A percentile compares a stretch with the other conserved stretches of the same genome.
Conservation (phyloP, 2,113 vertebrate genomes). For the Meles meles region DNA sequence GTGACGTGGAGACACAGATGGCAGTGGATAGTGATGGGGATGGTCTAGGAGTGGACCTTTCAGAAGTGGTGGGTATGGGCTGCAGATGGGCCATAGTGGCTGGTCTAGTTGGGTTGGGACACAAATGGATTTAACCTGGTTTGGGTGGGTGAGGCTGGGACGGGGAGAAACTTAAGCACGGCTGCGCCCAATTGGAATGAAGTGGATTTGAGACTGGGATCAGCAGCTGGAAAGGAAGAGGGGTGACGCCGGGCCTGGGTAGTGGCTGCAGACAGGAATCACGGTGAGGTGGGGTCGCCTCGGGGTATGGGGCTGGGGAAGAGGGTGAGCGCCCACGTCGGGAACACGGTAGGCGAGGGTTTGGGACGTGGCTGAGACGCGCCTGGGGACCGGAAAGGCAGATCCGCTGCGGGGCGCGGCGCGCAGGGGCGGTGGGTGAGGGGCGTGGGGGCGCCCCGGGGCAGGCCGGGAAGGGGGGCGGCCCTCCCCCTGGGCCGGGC, state of each 20-base stretch:
- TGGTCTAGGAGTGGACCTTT: not conserved
- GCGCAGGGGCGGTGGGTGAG: not conserved
- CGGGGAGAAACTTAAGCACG: not conserved
- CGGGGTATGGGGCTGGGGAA: not conserved
- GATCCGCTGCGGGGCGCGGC: not conserved
- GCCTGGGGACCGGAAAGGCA: no score
- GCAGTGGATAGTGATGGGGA: not conserved
- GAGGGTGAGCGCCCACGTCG: not conserved
- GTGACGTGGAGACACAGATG: not conserved
- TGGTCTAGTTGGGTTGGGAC: not conserved
- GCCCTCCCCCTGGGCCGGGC: conserved; percentile 51
- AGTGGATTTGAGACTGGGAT: not conserved
- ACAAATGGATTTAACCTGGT: not conserved
- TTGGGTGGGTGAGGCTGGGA: not conserved
- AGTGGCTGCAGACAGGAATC: not conserved
- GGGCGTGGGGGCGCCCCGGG: conserved; percentile 38
- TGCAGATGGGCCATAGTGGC: not conserved
- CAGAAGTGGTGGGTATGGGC: not conserved
- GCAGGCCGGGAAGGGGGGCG: conserved; percentile 64
- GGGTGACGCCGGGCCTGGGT: not conserved
- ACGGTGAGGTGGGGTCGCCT: not conserved
- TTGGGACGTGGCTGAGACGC: not conserved
- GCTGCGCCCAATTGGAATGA: not conserved
- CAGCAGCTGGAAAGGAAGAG: not conserved
- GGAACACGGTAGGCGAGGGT: not conserved